Percentiles rank a stretch among this genome's conserved stretches.
Conservation (phyloP, 1,140 invertebrate species). For the Cryptotermes secundus region DNA sequence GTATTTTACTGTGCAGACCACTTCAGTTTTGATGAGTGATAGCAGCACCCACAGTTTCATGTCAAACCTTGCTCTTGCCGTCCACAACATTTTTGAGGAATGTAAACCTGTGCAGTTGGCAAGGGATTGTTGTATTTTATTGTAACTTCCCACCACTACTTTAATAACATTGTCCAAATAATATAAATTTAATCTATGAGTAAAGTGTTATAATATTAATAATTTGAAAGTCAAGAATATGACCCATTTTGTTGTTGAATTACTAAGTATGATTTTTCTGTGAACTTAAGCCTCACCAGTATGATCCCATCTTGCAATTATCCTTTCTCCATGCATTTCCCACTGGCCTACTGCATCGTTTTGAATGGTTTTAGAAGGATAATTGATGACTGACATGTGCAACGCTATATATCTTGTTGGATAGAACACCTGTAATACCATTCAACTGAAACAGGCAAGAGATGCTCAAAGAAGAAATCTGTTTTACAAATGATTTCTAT, state of each 20-base stretch:
- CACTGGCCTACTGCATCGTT: not conserved
- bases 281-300: not conserved
- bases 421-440: not conserved
- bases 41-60: too few relatives aligned
- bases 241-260: not conserved
- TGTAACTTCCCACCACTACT: not conserved
- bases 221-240: not conserved
- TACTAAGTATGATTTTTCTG: too few relatives aligned
- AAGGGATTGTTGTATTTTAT: not conserved
- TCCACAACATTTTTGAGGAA: too few relatives aligned
- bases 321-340: not conserved
- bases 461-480: not conserved
- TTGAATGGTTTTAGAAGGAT: not conserved
- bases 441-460: not conserved
- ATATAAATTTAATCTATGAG: not conserved
- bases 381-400: not conserved
- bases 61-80: too few relatives aligned
- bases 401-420: not conserved
- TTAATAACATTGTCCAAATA: not conserved
- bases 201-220: not conserved
- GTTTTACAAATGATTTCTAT: not conserved
- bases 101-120: too few relatives aligned
- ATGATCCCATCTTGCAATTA: not conserved
- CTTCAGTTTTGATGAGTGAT: too few relatives aligned
- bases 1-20: too few relatives aligned